Conservation (phyloP, 2,797 vertebrate species). For the Rhinoraja longicauda region DNA sequence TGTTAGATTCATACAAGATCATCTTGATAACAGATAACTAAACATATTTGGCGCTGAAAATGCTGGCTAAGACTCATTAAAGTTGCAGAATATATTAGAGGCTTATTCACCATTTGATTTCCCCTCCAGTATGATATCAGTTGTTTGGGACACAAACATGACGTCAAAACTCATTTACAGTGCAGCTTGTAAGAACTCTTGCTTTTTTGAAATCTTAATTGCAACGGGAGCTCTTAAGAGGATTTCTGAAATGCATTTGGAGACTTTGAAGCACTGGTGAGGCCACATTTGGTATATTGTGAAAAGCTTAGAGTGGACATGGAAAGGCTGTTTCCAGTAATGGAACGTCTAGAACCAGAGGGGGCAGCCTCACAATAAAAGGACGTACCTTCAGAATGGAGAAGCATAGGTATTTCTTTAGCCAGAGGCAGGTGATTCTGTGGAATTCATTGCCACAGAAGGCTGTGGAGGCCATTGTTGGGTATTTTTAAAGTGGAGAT, state of each 20-base stretch:
- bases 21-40: not conserved
- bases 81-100: not conserved
- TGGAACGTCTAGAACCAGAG: too few relatives aligned
- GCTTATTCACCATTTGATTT: not conserved
- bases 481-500: too few relatives aligned
- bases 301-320: too few relatives aligned
- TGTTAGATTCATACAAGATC: not conserved
- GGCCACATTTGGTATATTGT: too few relatives aligned
- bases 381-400: too few relatives aligned
- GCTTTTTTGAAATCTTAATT: not conserved
- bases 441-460: too few relatives aligned
- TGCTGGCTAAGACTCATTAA: not conserved
- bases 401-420: too few relatives aligned
- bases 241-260: not conserved
- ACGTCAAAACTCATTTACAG: not conserved
- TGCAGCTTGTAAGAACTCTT: not conserved
- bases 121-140: not conserved
- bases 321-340: too few relatives aligned
- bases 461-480: too few relatives aligned
- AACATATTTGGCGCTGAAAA: not conserved
- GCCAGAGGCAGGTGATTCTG: too few relatives aligned
- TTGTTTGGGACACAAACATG: not conserved
- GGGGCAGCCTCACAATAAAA: too few relatives aligned
- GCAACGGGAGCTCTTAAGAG: not conserved
- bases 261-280: not conserved